phyloP scores from a whole-genome alignment of 2,888 invertebrate species.

The Melanargia galathea region DNA sequence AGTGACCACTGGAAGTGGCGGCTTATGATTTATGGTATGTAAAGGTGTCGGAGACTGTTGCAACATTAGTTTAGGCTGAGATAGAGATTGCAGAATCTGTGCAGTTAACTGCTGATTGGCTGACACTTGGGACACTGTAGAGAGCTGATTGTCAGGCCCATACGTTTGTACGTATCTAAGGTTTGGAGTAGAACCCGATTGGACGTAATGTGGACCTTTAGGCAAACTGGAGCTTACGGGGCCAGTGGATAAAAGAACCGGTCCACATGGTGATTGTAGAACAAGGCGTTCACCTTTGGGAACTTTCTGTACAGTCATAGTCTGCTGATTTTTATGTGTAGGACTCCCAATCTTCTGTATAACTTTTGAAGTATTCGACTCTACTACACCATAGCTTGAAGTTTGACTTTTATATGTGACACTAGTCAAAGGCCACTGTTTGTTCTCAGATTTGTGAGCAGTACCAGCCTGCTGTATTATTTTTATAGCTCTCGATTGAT shows the following conservation, averaged over 20 bases:
- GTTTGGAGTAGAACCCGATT: constrained; percentile 73
- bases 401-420: constrained; percentile 70
- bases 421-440: constrained; percentile 70
- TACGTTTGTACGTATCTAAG: constrained; percentile 74
- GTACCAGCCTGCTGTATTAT: constrained; percentile 79
- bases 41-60: constrained; percentile 56
- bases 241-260: constrained; percentile 72
- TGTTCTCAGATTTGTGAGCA: constrained; percentile 67
- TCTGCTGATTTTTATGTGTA: constrained; percentile 61
- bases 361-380: constrained; percentile 68
- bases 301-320: constrained; percentile 61
- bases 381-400: constrained; percentile 60
- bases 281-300: constrained; percentile 72
- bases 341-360: constrained; percentile 78
- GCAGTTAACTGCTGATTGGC: constrained; percentile 84
- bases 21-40: constrained; percentile 21
- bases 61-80: constrained; percentile 72
- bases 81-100: constrained; percentile 83
- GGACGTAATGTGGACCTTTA: constrained; percentile 77
- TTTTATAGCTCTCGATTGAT: constrained; percentile 79
- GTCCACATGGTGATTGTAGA: constrained; percentile 73
- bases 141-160: constrained; percentile 64
- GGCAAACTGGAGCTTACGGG: constrained; percentile 65
- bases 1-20: constrained; percentile 36
- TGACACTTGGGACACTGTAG: constrained; percentile 75